phyloP scores from a whole-genome alignment of 2,888 invertebrate genomes.

The Eremobia ochroleuca region DNA sequence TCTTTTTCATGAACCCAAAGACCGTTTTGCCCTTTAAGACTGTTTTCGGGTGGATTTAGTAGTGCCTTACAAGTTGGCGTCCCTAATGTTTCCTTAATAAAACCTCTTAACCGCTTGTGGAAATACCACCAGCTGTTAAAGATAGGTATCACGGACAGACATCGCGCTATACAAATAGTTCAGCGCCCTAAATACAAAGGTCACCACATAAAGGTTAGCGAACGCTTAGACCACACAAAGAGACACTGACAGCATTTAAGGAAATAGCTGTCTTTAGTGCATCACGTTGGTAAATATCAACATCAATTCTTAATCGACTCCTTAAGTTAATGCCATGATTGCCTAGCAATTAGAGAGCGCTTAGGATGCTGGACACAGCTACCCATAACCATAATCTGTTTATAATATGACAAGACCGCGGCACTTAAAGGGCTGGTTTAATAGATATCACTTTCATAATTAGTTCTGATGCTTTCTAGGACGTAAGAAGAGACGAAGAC shows the following conservation, averaged over 20 bases:
- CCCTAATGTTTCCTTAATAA: slow-evolving; percentile 9
- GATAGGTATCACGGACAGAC: slow-evolving; percentile 28
- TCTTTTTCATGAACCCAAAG: neutral
- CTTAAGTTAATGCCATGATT: slow-evolving; percentile 36
- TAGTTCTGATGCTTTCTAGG: neutral
- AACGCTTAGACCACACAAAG: slow-evolving; percentile 30
- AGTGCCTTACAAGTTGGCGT: neutral
- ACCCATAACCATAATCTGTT: slow-evolving; percentile 22
- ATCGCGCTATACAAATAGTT: slow-evolving; percentile 40
- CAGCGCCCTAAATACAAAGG: slow-evolving; percentile 59
- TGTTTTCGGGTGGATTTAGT: neutral
- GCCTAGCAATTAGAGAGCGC: slow-evolving; percentile 43
- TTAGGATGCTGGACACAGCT: slow-evolving; percentile 23
- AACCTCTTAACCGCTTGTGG: slow-evolving; percentile 1
- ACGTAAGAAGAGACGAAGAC: neutral
- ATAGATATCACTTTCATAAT: neutral
- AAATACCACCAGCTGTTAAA: slow-evolving; percentile 26
- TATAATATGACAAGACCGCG: slow-evolving; percentile 20
- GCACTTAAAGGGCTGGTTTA: slow-evolving; percentile 9
- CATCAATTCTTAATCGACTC: slow-evolving; percentile 37
- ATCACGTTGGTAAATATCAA: slow-evolving; percentile 43
- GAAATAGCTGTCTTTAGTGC: slow-evolving; percentile 47
- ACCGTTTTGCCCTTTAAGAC: neutral
- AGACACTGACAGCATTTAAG: slow-evolving; percentile 34
- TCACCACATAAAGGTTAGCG: slow-evolving; percentile 57